Percentiles rank a stretch among this genome's conserved stretches.
phyloP scores from a whole-genome alignment of 2,888 invertebrate species.

The Eupithecia vulgata region DNA sequence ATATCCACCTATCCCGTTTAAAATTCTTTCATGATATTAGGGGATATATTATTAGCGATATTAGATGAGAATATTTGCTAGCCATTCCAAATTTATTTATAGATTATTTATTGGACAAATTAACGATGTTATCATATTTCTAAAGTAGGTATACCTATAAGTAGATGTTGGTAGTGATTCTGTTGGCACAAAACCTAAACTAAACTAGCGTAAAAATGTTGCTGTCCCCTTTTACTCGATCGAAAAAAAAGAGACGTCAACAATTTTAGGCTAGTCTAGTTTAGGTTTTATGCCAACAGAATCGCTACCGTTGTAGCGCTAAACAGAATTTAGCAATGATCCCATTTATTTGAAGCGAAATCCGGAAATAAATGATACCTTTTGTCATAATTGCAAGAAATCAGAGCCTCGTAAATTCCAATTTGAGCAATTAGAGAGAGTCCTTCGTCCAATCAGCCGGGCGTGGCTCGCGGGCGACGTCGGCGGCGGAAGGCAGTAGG shows the following conservation, averaged over 20 bases:
- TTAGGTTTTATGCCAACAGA: too few relatives aligned
- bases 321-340: neutral
- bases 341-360: constrained; percentile 52
- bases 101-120: neutral
- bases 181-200: too few relatives aligned
- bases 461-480: constrained; percentile 41
- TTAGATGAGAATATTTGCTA: neutral
- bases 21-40: neutral
- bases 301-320: too few relatives aligned
- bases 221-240: too few relatives aligned
- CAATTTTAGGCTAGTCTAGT: too few relatives aligned
- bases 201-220: too few relatives aligned
- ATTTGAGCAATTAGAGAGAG: constrained; percentile 77
- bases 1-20: too few relatives aligned
- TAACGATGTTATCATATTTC: neutral
- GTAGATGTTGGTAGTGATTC: too few relatives aligned
- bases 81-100: neutral
- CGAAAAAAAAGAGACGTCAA: too few relatives aligned
- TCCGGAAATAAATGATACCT: constrained; percentile 64
- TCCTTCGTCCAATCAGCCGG: constrained; percentile 78
- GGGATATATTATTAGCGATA: too few relatives aligned
- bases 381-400: constrained; percentile 60
- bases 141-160: too few relatives aligned
- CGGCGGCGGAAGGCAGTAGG: constrained; percentile 44
- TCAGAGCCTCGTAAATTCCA: constrained; percentile 63